Percentiles rank a stretch among this genome's conserved stretches.
Evolutionary conservation across 1,140 invertebrate genomes (phyloP).

Genomic region (Sitobion miscanthi): DNA sequence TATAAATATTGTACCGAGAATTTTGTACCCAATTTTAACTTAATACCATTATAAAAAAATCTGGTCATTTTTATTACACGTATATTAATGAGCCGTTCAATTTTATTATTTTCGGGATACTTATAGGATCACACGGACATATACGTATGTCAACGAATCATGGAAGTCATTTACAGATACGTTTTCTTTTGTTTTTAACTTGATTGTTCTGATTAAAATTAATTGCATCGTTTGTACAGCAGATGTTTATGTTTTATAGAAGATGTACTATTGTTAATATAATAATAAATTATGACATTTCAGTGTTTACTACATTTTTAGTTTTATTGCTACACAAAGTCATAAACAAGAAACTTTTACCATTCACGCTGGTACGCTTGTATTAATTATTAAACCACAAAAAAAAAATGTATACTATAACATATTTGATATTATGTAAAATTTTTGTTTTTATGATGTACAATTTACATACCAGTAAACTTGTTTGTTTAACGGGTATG

Average conservation of each 20-base stretch:
- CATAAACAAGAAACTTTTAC: neutral
- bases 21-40: too few relatives aligned
- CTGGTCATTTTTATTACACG: neutral
- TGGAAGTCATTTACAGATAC: neutral
- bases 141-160: too few relatives aligned
- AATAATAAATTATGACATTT: neutral
- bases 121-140: neutral
- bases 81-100: neutral
- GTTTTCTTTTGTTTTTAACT: neutral
- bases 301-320: neutral
- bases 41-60: neutral
- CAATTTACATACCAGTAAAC: neutral
- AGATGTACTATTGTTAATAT: neutral
- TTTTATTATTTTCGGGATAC: neutral
- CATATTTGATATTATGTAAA: neutral
- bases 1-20: neutral
- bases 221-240: neutral
- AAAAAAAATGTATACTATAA: neutral
- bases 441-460: neutral
- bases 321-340: neutral
- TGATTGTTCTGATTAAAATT: neutral
- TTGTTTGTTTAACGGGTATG: neutral
- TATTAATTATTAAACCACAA: conserved; percentile 5
- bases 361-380: neutral
- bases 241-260: neutral